Base-by-base conservation (phyloP, 2,888 invertebrate species). In the Cephus pulcher region DNA sequence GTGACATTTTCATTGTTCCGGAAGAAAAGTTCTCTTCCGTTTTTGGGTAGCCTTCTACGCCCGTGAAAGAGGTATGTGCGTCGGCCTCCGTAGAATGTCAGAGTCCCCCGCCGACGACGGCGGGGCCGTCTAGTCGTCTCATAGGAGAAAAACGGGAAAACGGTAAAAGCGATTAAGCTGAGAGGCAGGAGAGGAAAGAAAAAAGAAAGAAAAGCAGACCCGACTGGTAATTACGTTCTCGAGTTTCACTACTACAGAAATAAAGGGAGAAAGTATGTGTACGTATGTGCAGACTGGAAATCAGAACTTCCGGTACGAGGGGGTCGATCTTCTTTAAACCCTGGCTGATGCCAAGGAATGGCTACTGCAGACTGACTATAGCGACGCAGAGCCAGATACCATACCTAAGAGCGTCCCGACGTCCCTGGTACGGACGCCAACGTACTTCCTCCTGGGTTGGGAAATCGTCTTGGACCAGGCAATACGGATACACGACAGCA, bases 91-190 rank as follows among this genome's bases (percentile, higher is more conserved):
- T 79, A 80, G 77, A 78, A 75, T 76, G 81, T 80, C 82, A 81
- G 78, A 75, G 86, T 86, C 86, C 85, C 35, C 12, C 11, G 0
- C 88, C 84, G 82, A 86, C 84, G 85, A 86, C 86, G 80, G 85
- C 81, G 23, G 82, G 76, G 75, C 80, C 81, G 85, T 86, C 84
- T 81, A 81, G 82, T 23, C 56, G 56, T 56, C 56, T 56, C 76
- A 78, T 79, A 81, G 85, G 79, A 85, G 69, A 83, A 85, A 84
- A 79, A 80, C 80, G 78, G 76, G 77, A 79, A 76, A 70, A 68
- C 68, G 73, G 77, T 76, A 80, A 80, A 78, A 81, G 77, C 78
- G 80, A 75, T 80, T 69, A 37, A 69, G 73, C 75, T 37, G 71
- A 70, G 69, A 74, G 70, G 34, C 35, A 32, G 78, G 37, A 74